These are phyloP conservation scores for Palloptera scutellata DNA, from an alignment of 2,888 invertebrate genomes.

Conservation along the genomic window DNA sequence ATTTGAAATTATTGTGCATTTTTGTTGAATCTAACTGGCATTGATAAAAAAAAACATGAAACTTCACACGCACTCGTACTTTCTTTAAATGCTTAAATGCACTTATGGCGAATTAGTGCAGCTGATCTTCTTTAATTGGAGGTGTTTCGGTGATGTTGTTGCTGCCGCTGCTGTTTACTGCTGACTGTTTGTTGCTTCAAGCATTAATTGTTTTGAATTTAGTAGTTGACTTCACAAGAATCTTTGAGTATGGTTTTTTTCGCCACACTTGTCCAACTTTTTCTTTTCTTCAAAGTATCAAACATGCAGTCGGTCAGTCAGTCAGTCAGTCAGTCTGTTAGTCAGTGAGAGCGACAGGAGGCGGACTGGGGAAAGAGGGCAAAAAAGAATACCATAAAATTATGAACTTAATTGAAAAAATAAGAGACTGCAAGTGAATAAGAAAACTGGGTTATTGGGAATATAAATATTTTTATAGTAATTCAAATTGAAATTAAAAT, in stretches of 20 bases:
- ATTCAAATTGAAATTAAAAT: not conserved
- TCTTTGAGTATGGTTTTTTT: too few relatives aligned
- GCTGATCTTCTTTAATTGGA: constrained; percentile 47
- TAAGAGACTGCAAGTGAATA: not conserved
- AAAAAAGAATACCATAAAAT: constrained; percentile 10
- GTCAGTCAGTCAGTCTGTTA: too few relatives aligned
- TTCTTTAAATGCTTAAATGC: not conserved
- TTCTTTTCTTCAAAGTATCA: too few relatives aligned
- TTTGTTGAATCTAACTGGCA: not conserved
- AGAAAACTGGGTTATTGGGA: constrained; percentile 8
- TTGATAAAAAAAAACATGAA: not conserved
- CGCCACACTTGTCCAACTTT: too few relatives aligned
- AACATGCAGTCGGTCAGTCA: not conserved
- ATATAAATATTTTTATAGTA: not conserved
- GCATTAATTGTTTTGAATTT: not conserved
- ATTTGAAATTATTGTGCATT: not conserved
- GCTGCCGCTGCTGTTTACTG: not conserved
- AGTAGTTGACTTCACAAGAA: too few relatives aligned
- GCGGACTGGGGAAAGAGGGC: not conserved
- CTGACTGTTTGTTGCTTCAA: not conserved
- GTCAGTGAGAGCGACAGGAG: not conserved
- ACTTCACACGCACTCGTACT: constrained; percentile 16
- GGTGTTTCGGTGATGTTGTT: constrained; percentile 18
- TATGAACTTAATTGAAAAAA: not conserved
- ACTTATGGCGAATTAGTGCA: constrained; percentile 54